Evolutionary conservation across 2,888 invertebrate genomes (phyloP), one percentile per base, ranked within the genome.

Genomic region (Belgica antarctica): DNA sequence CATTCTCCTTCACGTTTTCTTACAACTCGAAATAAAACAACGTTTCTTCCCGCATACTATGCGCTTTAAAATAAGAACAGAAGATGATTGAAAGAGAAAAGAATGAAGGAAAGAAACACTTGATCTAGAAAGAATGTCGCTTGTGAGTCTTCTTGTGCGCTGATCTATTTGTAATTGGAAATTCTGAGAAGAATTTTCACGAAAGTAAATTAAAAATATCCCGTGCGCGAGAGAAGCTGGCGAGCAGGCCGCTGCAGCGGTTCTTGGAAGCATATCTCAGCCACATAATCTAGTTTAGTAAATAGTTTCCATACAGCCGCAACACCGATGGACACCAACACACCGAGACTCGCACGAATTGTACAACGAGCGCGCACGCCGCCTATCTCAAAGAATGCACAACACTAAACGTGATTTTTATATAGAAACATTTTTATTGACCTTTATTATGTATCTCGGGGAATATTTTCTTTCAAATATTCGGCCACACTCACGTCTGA

Each of bases 381-480:
- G 17, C 22, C 68, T 68, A 34, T 28, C 34, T 31, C n/a, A 68
- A 68, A 68, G 68, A 68, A 68, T 68, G 52, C 34, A 17, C n/a
- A n/a, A n/a, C 27, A 28, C 25, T 59, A 59, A 59, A 25, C 27
- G 59, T 25, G 59, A 59, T 52, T 52, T 52, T 52, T 52, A 52
- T 52, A 52, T 52, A 52, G 52, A 25, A 27, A 59, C 57, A 68
- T 47, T 31, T 68, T 47, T 52, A 68, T 68, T 68, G 68, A 68
- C 68, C 68, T 68, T 68, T 68, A 68, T 68, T 68, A 68, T 68
- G 34, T 47, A 68, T 68, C 47, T 68, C 31, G 31, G 28, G 68
- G 57, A 68, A 68, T 57, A 68, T 68, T 68, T 52, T 68, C 68
- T 15, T 25, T 24, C 28, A 36, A 57, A 68, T 28, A 47, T 57